Base-by-base conservation (phyloP, 2,888 invertebrate genomes). In the Poecilobothrus nobilitatus region DNA sequence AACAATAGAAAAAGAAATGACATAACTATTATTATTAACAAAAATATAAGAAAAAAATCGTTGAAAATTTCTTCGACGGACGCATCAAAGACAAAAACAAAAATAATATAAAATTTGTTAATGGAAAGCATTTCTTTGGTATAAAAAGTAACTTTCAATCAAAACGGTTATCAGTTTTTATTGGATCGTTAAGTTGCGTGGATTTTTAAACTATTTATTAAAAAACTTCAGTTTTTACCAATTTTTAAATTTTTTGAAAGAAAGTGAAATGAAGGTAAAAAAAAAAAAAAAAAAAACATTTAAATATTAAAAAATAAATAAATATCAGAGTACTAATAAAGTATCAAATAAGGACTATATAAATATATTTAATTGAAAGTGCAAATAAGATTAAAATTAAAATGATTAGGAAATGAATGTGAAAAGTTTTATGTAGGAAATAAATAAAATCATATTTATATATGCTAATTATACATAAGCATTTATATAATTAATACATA, bases 261-360 rank as follows among this genome's bases (percentile, higher is more conserved):
- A 53, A 53, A 53, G 53, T 53, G 53, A 53, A 53, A 53, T 53
- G 53, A 53, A 53, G 53, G 53, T 53, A 53, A 15, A 53, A 18
- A 18, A 44, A 44, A 44, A 34, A 7, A 34, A 34, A 34, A 34
- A 44, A 18, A 53, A 53, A n/a, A 18, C 9, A 18, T 53, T 53
- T 12, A 53, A 53, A 53, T 18, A 53, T 18, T 53, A 37, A 4
- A 37, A 7, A 37, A 12, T 10, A 37, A 37, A 7, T 12, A 37
- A 37, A 37, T 10, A 37, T 5, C 7, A 8, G 8, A 37, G 7
- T 27, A 27, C 2, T 27, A 37, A 53, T 53, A 18, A 53, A 18
- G 2, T 53, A 15, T 53, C 53, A 53, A 53, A 15, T 53, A 53
- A 53, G 53, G 53, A 53, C 53, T 53, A 53, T 53, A 18, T 18